Evolutionary conservation across 2,113 vertebrate genomes (phyloP).

Genomic region (Sylvia atricapilla): DNA sequence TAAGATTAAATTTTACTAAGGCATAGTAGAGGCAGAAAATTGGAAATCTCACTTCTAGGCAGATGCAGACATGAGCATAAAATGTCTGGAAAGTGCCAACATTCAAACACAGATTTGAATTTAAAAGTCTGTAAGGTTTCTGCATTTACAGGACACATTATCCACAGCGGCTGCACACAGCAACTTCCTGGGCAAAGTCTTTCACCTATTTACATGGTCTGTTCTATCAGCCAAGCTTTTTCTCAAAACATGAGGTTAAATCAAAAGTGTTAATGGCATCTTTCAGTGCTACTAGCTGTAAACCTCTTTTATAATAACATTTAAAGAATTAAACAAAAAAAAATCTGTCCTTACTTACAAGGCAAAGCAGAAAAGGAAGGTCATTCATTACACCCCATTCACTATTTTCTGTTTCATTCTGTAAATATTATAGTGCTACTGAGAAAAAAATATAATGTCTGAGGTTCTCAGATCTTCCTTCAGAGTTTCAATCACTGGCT

Average conservation of each 20-base stretch:
- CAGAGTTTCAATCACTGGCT: conserved; percentile 72
- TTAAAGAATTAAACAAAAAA: conserved; percentile 47
- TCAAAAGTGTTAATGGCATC: conserved; percentile 32
- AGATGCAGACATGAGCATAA: not conserved
- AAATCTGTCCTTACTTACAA: conserved; percentile 76
- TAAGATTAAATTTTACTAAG: not conserved
- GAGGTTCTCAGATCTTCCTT: conserved; percentile 73
- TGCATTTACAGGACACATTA: not conserved
- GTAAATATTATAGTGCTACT: conserved; percentile 63
- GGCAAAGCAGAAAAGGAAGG: conserved; percentile 68
- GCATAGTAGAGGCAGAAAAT: not conserved
- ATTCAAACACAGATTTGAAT: not conserved
- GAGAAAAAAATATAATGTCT: conserved; percentile 66
- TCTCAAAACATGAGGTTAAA: conserved; percentile 26
- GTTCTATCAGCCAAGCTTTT: conserved; percentile 2
- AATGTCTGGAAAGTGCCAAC: not conserved
- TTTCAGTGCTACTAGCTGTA: conserved; percentile 27
- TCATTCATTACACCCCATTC: conserved; percentile 70
- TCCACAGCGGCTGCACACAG: not conserved
- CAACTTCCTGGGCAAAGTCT: conserved; percentile 8
- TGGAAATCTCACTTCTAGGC: not conserved
- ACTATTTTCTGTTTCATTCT: conserved; percentile 69
- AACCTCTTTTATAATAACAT: conserved; percentile 21
- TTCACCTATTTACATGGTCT: conserved; percentile 28
- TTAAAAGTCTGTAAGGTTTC: not conserved